Conservation (phyloP, 1,140 invertebrate species). For the Dysdera silvatica region DNA sequence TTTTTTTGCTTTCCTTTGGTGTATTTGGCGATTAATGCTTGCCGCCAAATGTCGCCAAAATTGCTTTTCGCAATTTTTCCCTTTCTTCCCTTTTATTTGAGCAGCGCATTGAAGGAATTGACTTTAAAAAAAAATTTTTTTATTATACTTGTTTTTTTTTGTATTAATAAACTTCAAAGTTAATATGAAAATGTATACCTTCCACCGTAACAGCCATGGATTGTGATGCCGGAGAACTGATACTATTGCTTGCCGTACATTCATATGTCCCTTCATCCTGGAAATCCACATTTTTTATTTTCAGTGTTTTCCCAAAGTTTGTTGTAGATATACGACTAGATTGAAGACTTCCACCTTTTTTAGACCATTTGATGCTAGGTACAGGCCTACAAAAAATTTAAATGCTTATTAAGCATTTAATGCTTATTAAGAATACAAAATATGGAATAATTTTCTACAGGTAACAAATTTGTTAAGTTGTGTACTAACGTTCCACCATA, state of each 20-base stretch:
- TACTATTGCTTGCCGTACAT: slow-evolving; percentile 84
- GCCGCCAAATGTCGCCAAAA: too few species aligned
- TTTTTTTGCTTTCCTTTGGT: too few species aligned
- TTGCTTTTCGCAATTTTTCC: too few species aligned
- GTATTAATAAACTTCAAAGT: too few species aligned
- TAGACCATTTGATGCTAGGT: slow-evolving; percentile 61
- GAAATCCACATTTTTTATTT: slow-evolving; percentile 74
- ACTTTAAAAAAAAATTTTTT: too few species aligned
- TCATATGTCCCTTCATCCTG: slow-evolving; percentile 80
- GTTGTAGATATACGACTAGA: slow-evolving; percentile 62
- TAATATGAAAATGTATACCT: too few species aligned
- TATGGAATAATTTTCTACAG: too few species aligned
- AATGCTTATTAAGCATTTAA: neutral
- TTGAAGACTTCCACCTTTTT: slow-evolving; percentile 53
- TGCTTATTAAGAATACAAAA: too few species aligned
- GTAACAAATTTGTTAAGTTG: slow-evolving; percentile 8
- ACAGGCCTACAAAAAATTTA: slow-evolving; percentile 42
- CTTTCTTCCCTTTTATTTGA: too few species aligned
- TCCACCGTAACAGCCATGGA: slow-evolving; percentile 72
- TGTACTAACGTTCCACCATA: slow-evolving; percentile 74
- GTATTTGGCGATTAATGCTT: too few species aligned
- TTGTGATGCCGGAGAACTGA: slow-evolving; percentile 70
- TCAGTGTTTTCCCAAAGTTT: slow-evolving; percentile 85
- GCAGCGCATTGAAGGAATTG: too few species aligned
- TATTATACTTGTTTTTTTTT: too few species aligned